Evolutionary conservation across 2,113 vertebrate species (phyloP), one percentile per base, ranked within the genome.

Genomic region (Myotis brandtii): DNA sequence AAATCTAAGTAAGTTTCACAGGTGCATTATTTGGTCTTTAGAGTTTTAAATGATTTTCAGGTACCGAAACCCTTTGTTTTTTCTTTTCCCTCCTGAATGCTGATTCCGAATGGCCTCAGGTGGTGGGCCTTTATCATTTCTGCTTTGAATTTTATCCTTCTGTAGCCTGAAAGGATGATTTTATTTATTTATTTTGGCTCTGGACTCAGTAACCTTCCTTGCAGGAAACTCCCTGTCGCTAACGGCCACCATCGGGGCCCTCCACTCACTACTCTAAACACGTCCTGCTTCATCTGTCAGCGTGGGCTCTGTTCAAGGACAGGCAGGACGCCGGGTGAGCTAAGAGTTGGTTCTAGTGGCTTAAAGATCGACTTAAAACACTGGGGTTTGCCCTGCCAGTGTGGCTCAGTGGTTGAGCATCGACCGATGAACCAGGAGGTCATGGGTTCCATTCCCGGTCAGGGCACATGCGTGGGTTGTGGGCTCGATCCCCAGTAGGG

Each of bases 31-130:
- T 86, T 91, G 34, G 50, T 85, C 86, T 91, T 93, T 25, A 67
- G 73, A 81, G 30, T 92, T 96, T 96, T 54, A 67, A 84, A 59
- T 86, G 64, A 93, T 79, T 81, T 93, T 93, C 9, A 89, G 18
- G 25, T 62, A 73, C n/a, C 9, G 25, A 89, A 89, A 66, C 67
- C 50, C 7, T 67, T 64, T 62, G 46, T 59, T 46, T 88, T 37
- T 32, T 1, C 48, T 66, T 43, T 48, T 0, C 10, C 6, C 6
- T 76, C 6, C 13, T n/a, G 18, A 81, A 84, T 75, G 9, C 34
- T 7, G 48, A 32, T 85, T 59, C 20, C 69, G 27, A 95, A 90
- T 73, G 73, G n/a, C 23, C 32, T 34, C 40, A 46, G 27, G 54
- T 17, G 66, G 3, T 34, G 4, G 69, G n/a, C 8, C 17, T 89